Conservation (phyloP, 2,888 invertebrate genomes). For the Lamproptera curius region DNA sequence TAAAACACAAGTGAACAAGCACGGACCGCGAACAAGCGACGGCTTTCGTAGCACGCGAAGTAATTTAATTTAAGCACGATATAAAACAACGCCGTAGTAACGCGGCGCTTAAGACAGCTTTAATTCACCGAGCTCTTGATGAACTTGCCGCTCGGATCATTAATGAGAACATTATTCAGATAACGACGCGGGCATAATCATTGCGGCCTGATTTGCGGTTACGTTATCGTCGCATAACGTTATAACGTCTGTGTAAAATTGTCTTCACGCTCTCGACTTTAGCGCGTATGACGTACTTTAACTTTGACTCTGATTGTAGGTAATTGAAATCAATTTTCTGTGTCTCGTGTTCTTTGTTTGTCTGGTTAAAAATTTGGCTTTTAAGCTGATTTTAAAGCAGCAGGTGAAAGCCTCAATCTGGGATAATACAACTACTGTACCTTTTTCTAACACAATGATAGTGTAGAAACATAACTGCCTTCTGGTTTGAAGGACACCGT, state of each 20-base stretch:
- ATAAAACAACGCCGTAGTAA: constrained; percentile 52
- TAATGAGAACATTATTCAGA: constrained; percentile 53
- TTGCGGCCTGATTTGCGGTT: constrained; percentile 12
- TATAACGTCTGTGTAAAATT: neutral
- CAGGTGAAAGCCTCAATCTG: too few species aligned
- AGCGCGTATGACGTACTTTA: too few species aligned
- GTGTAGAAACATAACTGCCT: too few species aligned
- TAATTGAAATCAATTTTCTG: too few species aligned
- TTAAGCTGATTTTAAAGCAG: too few species aligned
- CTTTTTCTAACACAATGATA: too few species aligned
- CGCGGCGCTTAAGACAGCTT: constrained; percentile 49
- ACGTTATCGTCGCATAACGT: constrained; percentile 3
- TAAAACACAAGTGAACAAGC: constrained; percentile 30
- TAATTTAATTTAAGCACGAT: constrained; percentile 66
- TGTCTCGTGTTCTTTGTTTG: too few species aligned
- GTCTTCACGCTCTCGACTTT: neutral
- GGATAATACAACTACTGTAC: too few species aligned
- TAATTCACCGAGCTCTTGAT: constrained; percentile 51
- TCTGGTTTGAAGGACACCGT: too few species aligned
- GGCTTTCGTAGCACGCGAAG: constrained; percentile 55
- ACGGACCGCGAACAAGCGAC: constrained; percentile 34
- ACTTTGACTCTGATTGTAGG: too few species aligned
- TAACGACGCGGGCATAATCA: constrained; percentile 17
- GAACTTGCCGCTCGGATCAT: constrained; percentile 47
- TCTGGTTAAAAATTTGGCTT: too few species aligned